phyloP scores from a whole-genome alignment of 1,140 invertebrate genomes.

The Hypsibius dujardini region DNA sequence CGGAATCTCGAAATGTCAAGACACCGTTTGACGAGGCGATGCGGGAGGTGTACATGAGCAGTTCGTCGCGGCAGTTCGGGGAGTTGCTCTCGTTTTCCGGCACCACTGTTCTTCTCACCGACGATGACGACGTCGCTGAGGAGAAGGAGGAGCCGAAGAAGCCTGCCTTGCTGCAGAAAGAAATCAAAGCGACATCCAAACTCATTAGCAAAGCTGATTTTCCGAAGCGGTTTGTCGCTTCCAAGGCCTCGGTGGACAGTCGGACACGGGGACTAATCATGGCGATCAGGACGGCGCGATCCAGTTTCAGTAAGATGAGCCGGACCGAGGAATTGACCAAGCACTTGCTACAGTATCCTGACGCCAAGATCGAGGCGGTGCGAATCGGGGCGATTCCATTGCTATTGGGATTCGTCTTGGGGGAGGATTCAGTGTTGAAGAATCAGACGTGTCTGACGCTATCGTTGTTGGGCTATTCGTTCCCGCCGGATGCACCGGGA shows the following conservation, averaged over 20 bases:
- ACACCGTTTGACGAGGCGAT: conserved; percentile 8
- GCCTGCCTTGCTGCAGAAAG: background rate
- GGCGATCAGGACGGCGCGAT: background rate
- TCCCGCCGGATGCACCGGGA: conserved; percentile 49
- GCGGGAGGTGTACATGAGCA: background rate
- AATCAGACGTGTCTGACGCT: conserved; percentile 34
- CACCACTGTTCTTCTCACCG: background rate
- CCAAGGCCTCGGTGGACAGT: background rate
- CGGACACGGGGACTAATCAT: background rate
- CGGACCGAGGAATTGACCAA: conserved; percentile 47
- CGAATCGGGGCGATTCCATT: conserved; percentile 37
- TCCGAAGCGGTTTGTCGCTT: background rate
- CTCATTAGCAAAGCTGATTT: background rate
- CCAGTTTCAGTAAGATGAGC: conserved; percentile 31
- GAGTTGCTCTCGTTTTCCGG: background rate
- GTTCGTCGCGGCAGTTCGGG: background rate
- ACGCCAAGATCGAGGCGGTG: conserved; percentile 48
- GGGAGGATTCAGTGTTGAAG: conserved; percentile 21
- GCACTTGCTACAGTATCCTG: conserved; percentile 51
- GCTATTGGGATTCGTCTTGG: conserved; percentile 15
- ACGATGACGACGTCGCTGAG: background rate
- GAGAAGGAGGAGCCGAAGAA: background rate
- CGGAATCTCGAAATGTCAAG: background rate
- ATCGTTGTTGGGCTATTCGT: conserved; percentile 51
- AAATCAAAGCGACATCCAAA: background rate